Evolutionary conservation across 2,113 vertebrate genomes (phyloP), one percentile per base, ranked within the genome.

Genomic region (Rhegmatorhina hoffmannsi): DNA sequence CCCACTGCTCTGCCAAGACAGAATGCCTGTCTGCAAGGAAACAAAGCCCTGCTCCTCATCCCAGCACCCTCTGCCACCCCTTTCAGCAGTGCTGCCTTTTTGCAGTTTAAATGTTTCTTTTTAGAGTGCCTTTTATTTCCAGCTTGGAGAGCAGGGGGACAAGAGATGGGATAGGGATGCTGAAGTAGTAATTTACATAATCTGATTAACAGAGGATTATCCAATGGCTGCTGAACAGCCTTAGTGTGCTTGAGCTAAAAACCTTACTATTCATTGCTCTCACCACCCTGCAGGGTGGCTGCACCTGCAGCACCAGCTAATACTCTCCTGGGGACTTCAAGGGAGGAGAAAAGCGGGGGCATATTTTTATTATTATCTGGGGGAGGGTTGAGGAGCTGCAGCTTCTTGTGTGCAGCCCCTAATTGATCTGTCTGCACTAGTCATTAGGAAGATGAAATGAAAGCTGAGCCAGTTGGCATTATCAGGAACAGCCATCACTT

Each of bases 181-280:
- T 99, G 98, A 98, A 99, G 98, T 98, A 98, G 98, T 98, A 98
- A 99, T 99, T 99, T 99, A 98, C 99, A 99, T 99, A 99, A 99
- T 99, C 99, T 98, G 99, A 99, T 99, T 99, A 98, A 87, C 92
- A 40, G 95, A 79, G 98, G 99, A 99, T 99, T 99, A 98, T 98
- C 97, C 97, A 97, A 96, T 95, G 98, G 98, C 98, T 97, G 98
- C 98, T 98, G 98, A 98, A 98, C 94, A 97, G 98, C 97, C 97
- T 97, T 97, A 98, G 97, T 98, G 98, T 98, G 98, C 98, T 98
- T 97, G 96, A 98, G 98, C 98, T 98, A 98, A 99, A 98, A 98
- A 98, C 97, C 98, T 98, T 98, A 97, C 98, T 99, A 99, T 99
- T 99, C 99, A 99, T 99, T 97, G 98, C 98, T 97, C 97, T 98